Conservation (phyloP, 2,888 invertebrate genomes). For the Andrena praecox region DNA sequence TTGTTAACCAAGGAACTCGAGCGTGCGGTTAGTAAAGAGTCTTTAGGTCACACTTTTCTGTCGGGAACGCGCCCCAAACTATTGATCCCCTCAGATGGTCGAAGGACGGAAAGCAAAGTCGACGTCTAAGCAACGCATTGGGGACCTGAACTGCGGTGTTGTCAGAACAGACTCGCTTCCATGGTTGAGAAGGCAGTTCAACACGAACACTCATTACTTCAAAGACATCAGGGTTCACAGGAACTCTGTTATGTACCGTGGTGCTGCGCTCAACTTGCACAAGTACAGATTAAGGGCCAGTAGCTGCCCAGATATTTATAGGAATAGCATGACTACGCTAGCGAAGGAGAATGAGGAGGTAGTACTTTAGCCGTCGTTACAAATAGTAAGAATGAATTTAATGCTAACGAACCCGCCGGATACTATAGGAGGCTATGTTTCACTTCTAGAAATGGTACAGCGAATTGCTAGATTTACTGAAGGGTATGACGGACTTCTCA, state of each 20-base stretch:
- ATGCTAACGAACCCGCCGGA: neutral
- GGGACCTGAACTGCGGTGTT: slow-evolving; percentile 71
- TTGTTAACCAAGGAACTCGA: slow-evolving; percentile 75
- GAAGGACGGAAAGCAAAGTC: slow-evolving; percentile 77
- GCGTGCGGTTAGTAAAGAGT: slow-evolving; percentile 66
- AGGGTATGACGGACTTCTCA: slow-evolving; percentile 92
- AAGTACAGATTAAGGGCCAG: slow-evolving; percentile 93
- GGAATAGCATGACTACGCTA: slow-evolving; percentile 95
- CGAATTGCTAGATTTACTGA: slow-evolving; percentile 88
- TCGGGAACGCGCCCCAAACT: too few relatives aligned
- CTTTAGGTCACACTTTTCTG: neutral
- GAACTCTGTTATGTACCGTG: slow-evolving; percentile 94
- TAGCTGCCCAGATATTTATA: slow-evolving; percentile 96
- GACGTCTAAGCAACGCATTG: slow-evolving; percentile 76
- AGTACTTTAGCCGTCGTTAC: slow-evolving; percentile 69
- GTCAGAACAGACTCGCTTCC: slow-evolving; percentile 84
- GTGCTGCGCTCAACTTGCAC: slow-evolving; percentile 93
- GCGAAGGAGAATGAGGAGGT: slow-evolving; percentile 92
- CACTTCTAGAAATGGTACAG: slow-evolving; percentile 90
- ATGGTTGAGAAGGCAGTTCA: slow-evolving; percentile 86
- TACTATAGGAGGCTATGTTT: neutral
- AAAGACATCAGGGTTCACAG: slow-evolving; percentile 91
- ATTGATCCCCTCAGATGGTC: slow-evolving; percentile 65
- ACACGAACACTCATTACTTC: slow-evolving; percentile 89
- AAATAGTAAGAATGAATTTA: neutral